phyloP scores from a whole-genome alignment of 2,888 invertebrate genomes.

The Sinelater perroti region DNA sequence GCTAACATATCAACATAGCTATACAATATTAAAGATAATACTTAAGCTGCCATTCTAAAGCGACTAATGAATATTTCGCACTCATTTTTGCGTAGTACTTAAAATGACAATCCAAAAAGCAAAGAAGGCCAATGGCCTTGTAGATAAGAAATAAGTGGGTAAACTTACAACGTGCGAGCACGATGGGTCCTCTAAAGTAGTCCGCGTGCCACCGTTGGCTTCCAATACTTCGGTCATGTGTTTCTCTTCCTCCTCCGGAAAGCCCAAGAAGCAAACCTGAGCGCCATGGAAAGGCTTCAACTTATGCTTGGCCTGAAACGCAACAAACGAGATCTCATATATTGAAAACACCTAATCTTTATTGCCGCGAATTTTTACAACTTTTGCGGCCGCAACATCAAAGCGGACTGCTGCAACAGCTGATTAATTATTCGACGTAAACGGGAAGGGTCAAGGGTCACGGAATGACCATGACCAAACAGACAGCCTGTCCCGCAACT shows the following conservation, averaged over 20 bases:
- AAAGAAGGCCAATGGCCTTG: too few species aligned
- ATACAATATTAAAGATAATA: too few species aligned
- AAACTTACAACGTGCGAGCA: constrained; percentile 92
- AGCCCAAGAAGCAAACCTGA: constrained; percentile 88
- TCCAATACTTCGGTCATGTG: constrained; percentile 92
- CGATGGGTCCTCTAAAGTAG: constrained; percentile 80
- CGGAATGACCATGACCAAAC: not conserved
- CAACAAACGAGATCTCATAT: not conserved
- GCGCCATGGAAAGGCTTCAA: constrained; percentile 89
- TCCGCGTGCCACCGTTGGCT: constrained; percentile 84
- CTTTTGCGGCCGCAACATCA: not conserved
- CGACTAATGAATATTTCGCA: too few species aligned
- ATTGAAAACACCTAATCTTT: not conserved
- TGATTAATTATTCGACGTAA: not conserved
- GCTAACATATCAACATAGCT: constrained; percentile 30
- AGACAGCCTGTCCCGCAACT: constrained; percentile 1
- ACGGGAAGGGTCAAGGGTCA: not conserved
- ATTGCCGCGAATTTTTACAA: not conserved
- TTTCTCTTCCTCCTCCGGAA: constrained; percentile 86
- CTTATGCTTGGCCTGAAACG: constrained; percentile 72
- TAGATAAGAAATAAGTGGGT: too few species aligned
- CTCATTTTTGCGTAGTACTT: too few species aligned
- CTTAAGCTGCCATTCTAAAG: too few species aligned
- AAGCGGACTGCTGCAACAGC: not conserved
- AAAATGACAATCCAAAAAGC: too few species aligned